Evolutionary conservation across 2,113 vertebrate genomes (phyloP).

Genomic region (Pteronura brasiliensis): DNA sequence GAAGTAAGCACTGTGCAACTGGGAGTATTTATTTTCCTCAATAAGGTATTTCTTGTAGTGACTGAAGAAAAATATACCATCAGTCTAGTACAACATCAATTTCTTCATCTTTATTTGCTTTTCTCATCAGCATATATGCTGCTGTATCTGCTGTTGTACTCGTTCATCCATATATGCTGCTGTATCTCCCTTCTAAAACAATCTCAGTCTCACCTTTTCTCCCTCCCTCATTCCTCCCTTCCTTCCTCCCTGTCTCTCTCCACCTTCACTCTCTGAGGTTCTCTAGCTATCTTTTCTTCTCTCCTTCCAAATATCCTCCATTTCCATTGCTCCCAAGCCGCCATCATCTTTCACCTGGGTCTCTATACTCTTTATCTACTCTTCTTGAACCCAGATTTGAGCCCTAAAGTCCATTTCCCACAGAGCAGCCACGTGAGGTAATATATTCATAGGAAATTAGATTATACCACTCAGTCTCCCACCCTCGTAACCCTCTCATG

Average conservation of each 20-base stretch:
- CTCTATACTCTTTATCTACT: not conserved
- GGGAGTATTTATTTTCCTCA: not conserved
- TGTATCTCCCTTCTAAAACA: not conserved
- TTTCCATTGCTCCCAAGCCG: not conserved
- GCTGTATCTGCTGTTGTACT: not conserved
- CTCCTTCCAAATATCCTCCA: not conserved
- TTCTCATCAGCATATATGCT: not conserved
- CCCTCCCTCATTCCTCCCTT: not conserved
- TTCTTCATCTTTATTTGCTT: not conserved
- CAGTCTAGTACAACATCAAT: not conserved
- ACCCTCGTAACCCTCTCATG: not conserved
- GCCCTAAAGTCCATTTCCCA: not conserved
- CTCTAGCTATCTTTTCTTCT: not conserved
- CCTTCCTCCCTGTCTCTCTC: not conserved
- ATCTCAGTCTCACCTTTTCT: not conserved
- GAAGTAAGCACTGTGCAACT: not conserved
- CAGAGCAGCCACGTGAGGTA: not conserved
- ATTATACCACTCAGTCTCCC: not conserved
- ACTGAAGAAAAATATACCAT: not conserved
- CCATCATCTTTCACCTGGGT: not conserved
- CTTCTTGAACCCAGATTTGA: not conserved
- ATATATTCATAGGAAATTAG: not conserved
- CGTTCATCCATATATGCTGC: not conserved
- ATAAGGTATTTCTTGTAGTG: not conserved
- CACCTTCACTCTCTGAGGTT: not conserved